Evolutionary conservation across 2,113 vertebrate genomes (phyloP), one percentile per base, ranked within the genome.

Genomic region (Dicaeum eximium): DNA sequence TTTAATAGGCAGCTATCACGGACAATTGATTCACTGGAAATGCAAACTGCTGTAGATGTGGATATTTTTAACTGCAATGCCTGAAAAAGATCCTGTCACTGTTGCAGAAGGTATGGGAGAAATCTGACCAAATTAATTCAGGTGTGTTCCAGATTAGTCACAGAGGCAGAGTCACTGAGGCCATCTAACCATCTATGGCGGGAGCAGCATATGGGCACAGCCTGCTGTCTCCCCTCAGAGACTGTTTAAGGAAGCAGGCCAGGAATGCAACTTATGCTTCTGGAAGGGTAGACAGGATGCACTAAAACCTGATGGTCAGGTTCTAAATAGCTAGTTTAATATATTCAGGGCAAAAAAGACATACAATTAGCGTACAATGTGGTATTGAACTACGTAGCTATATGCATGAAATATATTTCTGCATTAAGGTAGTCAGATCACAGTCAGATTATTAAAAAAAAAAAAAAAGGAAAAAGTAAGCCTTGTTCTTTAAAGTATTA

Each of bases 321-420:
- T 66, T 89, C 90, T 90, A 74, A 64, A 95, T 50, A 62, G 7
- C 16, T 83, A 69, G 19, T 94, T 93, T 85, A 89, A 70, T 54
- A 90, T 54, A 88, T 69, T 53, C 28, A 64, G 62, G 92, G 86
- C 15, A 8, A 86, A 60, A 95, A 33, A 53, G 16, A 64, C 20
- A 69, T 73, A 27, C 62, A 94, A 79, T 95, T 93, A 64, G 53
- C 50, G 58, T 70, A 23, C 20, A 95, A 30, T 94, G 61, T 93
- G 22, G 11, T 93, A 64, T 20, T 57, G 78, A 94, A 62, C 27
- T 94, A 64, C 70, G 61, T 23, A 62, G n/a, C 57, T 92, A 54
- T 25, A 79, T 62, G 15, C 27, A 44, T 65, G 54, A 91, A 93
- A 93, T 65, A 24, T 84, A 87, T 66, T 60, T 64, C 69, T 61